Evolutionary conservation across 2,888 invertebrate genomes (phyloP).

Genomic region (Spicauda simplicius): DNA sequence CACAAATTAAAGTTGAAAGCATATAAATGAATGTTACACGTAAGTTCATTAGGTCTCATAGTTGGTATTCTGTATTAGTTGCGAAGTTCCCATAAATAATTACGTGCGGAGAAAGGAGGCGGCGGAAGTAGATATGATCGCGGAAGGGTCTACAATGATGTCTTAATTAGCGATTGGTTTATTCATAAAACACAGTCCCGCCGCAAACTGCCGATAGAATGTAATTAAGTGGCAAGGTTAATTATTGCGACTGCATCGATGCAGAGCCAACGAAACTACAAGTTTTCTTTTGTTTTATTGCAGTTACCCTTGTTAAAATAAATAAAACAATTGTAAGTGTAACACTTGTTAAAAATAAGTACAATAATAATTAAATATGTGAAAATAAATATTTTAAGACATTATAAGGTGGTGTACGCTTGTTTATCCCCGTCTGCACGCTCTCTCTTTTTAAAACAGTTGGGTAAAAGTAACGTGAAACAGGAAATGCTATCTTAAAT

Average conservation of each 20-base stretch:
- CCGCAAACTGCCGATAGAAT: constrained; percentile 32
- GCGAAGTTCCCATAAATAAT: constrained; percentile 37
- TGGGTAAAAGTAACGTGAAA: no score
- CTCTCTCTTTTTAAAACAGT: no score
- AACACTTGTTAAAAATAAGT: no score
- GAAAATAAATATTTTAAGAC: no score
- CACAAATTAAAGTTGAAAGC: constrained; percentile 6
- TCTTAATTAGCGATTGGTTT: constrained; percentile 37
- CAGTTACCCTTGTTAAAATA: no score
- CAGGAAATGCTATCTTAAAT: no score
- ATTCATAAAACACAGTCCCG: constrained; percentile 36
- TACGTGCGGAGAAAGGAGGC: constrained; percentile 34
- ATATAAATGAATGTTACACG: constrained; percentile 14
- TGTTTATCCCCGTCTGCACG: no score
- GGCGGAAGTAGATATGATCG: constrained; percentile 35
- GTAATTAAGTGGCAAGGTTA: constrained; percentile 27
- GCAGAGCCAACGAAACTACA: background rate
- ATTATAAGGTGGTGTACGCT: no score
- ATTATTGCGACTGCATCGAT: constrained; percentile 18
- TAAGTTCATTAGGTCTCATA: constrained; percentile 33
- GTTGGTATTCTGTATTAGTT: constrained; percentile 35
- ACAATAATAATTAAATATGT: no score
- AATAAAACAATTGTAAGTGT: no score
- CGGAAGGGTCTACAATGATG: constrained; percentile 32
- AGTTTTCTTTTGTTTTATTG: no score